These are phyloP conservation scores for Lepidurus arcticus DNA, from an alignment of 1,140 invertebrate genomes.

Conservation along the genomic window DNA sequence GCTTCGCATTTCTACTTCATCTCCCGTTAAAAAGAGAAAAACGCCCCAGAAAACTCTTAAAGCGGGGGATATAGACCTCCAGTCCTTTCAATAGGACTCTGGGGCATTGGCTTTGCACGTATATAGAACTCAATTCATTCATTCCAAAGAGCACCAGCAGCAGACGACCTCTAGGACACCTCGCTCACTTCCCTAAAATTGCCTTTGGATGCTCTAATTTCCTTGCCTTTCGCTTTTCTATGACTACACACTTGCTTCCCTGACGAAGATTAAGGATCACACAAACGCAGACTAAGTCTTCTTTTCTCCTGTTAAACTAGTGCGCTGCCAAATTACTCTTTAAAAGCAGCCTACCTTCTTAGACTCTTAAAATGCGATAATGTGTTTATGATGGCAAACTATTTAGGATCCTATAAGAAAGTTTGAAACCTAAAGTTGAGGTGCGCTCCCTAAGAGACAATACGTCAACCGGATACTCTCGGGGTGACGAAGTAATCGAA, in stretches of 20 bases:
- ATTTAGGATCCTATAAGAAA: background rate
- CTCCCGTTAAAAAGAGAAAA: background rate
- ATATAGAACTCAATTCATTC: background rate
- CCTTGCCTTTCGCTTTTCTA: too few species aligned
- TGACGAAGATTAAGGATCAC: too few species aligned
- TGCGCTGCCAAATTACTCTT: too few species aligned
- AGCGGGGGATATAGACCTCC: background rate
- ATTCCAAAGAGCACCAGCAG: background rate
- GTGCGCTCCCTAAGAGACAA: background rate
- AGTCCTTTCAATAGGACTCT: background rate
- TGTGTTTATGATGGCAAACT: too few species aligned
- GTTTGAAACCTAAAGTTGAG: background rate
- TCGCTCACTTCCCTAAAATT: background rate
- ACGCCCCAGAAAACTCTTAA: background rate
- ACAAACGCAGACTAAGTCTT: too few species aligned
- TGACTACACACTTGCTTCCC: too few species aligned
- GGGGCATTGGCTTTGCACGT: background rate
- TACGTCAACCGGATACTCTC: background rate
- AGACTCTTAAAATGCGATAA: too few species aligned
- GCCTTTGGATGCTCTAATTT: background rate
- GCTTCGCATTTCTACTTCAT: background rate
- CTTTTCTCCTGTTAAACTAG: too few species aligned
- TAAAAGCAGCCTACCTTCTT: too few species aligned
- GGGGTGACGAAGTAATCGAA: background rate
- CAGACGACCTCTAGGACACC: background rate